Conservation (phyloP, 2,113 vertebrate genomes). For the Pelecanoides urinatrix region DNA sequence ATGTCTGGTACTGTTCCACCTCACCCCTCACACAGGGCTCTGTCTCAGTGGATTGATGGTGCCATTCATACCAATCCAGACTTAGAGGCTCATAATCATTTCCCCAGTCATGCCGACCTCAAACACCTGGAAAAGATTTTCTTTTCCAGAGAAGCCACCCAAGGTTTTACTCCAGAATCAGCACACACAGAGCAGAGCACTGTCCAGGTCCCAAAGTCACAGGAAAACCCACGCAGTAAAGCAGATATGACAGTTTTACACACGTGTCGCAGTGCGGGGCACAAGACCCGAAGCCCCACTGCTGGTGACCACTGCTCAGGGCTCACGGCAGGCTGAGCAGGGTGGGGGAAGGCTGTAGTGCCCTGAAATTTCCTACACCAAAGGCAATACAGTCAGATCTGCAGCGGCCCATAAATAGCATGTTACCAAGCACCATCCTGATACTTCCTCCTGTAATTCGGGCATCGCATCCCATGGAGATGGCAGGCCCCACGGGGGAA, state of each 20-base stretch:
- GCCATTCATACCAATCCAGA: background rate
- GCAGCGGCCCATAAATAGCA: background rate
- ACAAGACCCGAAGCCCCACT: background rate
- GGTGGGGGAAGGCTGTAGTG: background rate
- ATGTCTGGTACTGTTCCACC: constrained; percentile 5
- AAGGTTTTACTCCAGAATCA: background rate
- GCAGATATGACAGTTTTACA: rapidly evolving
- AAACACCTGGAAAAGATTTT: background rate
- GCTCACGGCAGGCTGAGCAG: background rate
- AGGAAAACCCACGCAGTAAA: background rate
- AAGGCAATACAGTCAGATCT: background rate
- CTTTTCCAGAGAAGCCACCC: background rate
- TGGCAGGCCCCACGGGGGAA: background rate
- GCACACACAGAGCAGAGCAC: background rate
- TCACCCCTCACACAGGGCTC: background rate
- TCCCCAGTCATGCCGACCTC: background rate
- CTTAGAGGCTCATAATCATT: background rate
- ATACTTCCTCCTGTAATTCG: background rate
- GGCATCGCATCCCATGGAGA: background rate
- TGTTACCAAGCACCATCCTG: background rate
- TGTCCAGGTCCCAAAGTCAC: background rate
- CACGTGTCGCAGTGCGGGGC: background rate
- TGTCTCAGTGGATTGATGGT: background rate
- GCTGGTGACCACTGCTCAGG: background rate
- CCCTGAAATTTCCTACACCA: background rate